A percentile compares a stretch with the other conserved stretches of the same genome.
phyloP scores from a whole-genome alignment of 1,140 invertebrate genomes.

The Macrobrachium nipponense region DNA sequence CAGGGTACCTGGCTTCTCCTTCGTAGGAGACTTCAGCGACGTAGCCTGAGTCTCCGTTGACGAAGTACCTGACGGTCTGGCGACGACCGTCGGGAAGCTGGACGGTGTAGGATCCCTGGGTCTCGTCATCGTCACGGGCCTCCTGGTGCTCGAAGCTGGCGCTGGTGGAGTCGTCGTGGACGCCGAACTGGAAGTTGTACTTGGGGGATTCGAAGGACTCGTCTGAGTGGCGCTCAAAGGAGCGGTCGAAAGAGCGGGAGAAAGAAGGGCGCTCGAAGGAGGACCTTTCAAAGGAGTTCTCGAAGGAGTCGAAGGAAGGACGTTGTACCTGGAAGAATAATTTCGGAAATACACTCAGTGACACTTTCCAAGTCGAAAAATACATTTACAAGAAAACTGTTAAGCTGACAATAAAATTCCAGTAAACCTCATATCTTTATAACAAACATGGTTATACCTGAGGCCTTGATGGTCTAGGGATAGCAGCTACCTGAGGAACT shows the following conservation, averaged over 20 bases:
- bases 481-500: background rate
- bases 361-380: too few relatives aligned
- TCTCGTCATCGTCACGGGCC: constrained; percentile 25
- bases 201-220: background rate
- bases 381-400: too few relatives aligned
- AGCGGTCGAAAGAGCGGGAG: background rate
- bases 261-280: too few relatives aligned
- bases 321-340: background rate
- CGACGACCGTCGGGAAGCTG: constrained; percentile 39
- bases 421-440: background rate
- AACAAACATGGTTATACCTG: too few relatives aligned
- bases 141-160: constrained; percentile 34
- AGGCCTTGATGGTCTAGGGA: too few relatives aligned
- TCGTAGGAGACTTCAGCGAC: constrained; percentile 35
- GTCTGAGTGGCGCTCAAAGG: background rate
- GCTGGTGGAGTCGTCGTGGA: constrained; percentile 4
- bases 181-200: constrained; percentile 17
- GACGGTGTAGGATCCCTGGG: constrained; percentile 33
- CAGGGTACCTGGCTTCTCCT: constrained; percentile 31
- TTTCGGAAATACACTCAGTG: background rate
- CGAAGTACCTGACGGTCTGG: constrained; percentile 30
- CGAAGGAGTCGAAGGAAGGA: background rate
- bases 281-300: background rate
- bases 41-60: constrained; percentile 42
- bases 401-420: background rate